Base-by-base conservation (phyloP, 2,113 vertebrate species). In the Xiphias gladius region DNA sequence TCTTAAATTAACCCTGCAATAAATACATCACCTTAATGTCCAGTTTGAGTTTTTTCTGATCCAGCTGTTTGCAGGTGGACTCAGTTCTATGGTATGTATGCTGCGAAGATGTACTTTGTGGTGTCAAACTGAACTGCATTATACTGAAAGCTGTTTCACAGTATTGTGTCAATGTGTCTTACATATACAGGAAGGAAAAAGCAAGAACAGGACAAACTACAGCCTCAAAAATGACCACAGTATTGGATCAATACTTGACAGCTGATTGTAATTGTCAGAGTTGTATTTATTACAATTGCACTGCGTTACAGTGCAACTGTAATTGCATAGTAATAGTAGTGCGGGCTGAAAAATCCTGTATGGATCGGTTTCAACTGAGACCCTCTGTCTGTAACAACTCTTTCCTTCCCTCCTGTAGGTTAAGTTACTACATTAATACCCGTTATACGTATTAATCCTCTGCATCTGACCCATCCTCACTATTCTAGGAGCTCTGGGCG, bases 401-500 rank as follows among this genome's bases (percentile, higher is more conserved):
- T 58, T 74, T 22, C 41, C 50, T 55, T 70, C 19, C 19, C 8
- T 70, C 16, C 22, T 50, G 24, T 37, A 77, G 16, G 43, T 82
- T 61, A 54, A 73, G 19, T 80, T 37, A 35, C 12, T 8, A 6
- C 28, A 55, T 50, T 20, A 72, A 39, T 71, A 37, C 26, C 52
- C 0, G 0, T 48, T 5, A 62, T 10, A 5, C 24, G 63, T 73
- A 19, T 76, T 80, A 89, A 82, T 57, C 46, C 28, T 82, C 26
- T 83, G 2, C 26, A 39, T 82, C 74, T 58, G 28, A 43, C 71
- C 61, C 39, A 57, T 64, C 50, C 41, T 65, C 32, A 22, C 79
- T 83, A 30, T 87, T 85, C 69, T 55, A 94, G 93, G 93, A 94
- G 78, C 82, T 93, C 55, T 92, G 91, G 91, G 80, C 93, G 10